Evolutionary conservation across 2,113 vertebrate species (phyloP).

Genomic region (Callocephalon fimbriatum): DNA sequence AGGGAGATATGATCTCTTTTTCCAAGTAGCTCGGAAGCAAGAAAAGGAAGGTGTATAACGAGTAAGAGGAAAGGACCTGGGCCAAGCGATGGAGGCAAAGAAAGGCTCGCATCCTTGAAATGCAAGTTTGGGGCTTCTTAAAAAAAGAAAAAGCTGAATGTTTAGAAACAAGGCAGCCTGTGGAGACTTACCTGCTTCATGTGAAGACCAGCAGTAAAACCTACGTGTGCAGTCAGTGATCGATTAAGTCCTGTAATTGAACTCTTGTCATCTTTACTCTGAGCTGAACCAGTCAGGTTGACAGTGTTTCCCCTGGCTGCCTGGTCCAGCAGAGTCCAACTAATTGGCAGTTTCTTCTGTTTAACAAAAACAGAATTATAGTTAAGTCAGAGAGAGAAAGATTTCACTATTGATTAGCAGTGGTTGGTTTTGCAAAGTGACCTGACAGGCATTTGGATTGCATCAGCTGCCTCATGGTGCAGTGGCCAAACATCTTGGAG

Average conservation of each 20-base stretch:
- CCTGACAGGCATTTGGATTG: constrained; percentile 52
- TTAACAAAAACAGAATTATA: constrained; percentile 45
- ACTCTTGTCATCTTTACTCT: not conserved
- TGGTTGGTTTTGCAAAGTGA: constrained; percentile 13
- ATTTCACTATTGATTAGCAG: constrained; percentile 38
- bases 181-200: not conserved
- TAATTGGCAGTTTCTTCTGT: constrained; percentile 51
- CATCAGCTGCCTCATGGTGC: not conserved
- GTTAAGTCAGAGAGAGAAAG: not conserved
- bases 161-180: not conserved
- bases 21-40: constrained; percentile 20
- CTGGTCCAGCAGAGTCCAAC: not conserved
- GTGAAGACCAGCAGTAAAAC: not conserved
- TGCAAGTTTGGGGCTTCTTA: not conserved
- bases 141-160: not conserved
- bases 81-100: not conserved
- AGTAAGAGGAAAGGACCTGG: not conserved
- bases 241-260: not conserved
- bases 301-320: not conserved
- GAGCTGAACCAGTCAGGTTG: not conserved
- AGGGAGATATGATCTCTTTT: not conserved
- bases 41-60: not conserved
- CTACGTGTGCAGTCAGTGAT: rapidly evolving
- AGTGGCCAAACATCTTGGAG: constrained; percentile 32
- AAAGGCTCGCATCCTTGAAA: not conserved